A percentile compares a stretch with the other conserved stretches of the same genome.
These are phyloP conservation scores for Tamias sibiricus DNA, from an alignment of 2,113 vertebrate species.

Conservation along the genomic window DNA sequence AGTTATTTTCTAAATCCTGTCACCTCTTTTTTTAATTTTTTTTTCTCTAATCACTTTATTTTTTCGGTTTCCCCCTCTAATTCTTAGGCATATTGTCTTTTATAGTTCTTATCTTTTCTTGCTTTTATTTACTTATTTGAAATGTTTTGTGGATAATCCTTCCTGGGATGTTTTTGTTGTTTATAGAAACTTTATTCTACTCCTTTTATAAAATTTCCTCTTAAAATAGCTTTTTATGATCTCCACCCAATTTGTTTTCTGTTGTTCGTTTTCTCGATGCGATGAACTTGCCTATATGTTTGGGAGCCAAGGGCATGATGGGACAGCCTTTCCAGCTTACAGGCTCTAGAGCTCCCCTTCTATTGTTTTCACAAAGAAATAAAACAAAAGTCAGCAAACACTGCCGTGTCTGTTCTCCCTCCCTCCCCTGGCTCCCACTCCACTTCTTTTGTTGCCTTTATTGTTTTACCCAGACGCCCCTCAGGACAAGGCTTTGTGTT, in stretches of 20 bases:
- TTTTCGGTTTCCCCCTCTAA: not conserved
- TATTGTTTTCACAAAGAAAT: not conserved
- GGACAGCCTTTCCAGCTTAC: not conserved
- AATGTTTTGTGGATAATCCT: not conserved
- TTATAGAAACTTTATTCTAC: not conserved
- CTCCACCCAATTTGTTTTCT: not conserved
- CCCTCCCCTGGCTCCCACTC: no score
- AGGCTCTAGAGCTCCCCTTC: not conserved
- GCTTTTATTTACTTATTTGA: constrained; percentile 7
- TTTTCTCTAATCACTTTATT: not conserved
- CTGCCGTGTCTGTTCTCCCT: not conserved
- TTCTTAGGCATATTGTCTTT: not conserved
- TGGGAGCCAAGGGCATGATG: not conserved
- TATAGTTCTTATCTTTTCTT: not conserved
- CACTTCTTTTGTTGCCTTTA: not conserved
- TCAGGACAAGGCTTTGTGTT: not conserved
- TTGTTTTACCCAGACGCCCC: not conserved
- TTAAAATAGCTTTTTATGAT: not conserved
- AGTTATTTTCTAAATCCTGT: not conserved
- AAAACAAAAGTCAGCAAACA: not conserved
- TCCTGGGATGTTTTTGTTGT: not conserved
- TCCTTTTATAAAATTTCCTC: not conserved
- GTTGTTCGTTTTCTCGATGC: not conserved
- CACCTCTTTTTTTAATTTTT: not conserved
- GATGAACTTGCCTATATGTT: not conserved